Conservation (phyloP, 2,113 vertebrate genomes). For the Thunnus thynnus region DNA sequence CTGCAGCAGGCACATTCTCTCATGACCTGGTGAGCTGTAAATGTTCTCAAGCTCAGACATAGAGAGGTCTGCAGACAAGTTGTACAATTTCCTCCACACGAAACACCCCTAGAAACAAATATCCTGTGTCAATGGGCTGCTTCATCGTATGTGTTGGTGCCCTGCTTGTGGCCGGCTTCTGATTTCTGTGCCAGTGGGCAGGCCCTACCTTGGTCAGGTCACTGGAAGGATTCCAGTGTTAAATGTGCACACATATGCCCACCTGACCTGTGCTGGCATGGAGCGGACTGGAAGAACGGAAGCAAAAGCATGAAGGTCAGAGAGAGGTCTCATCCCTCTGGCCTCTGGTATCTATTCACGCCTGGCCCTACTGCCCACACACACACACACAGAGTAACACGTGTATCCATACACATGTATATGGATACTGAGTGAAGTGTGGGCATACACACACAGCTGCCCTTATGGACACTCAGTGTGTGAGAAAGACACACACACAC, state of each 20-base stretch:
- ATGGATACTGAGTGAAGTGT: not conserved
- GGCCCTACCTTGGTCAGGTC: constrained; percentile 45
- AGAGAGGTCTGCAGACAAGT: not conserved
- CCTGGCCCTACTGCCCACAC: not conserved
- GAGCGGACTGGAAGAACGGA: not conserved
- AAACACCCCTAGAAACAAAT: constrained; percentile 8
- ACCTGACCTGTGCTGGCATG: constrained; percentile 39
- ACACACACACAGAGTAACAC: not conserved
- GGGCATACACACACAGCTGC: not conserved
- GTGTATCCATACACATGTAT: not conserved
- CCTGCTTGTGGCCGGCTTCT: constrained; percentile 27
- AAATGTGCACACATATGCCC: constrained; percentile 57
- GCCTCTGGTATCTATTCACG: not conserved
- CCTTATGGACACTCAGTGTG: constrained; percentile 7
- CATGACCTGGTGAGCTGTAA: constrained; percentile 13
- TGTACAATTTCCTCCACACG: constrained; percentile 23
- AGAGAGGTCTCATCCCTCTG: constrained; percentile 32
- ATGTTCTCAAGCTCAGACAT: constrained; percentile 17
- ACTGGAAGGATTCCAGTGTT: constrained; percentile 57
- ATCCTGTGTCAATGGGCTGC: constrained; percentile 28
- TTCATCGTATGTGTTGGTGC: not conserved
- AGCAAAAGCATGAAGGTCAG: constrained; percentile 23
- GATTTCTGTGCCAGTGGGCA: constrained; percentile 42
- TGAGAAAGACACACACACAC: constrained; percentile 4
- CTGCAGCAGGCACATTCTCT: not conserved